phyloP scores from a whole-genome alignment of 35 echinoderm and acorn worm genomes.

The Acanthaster planci region DNA sequence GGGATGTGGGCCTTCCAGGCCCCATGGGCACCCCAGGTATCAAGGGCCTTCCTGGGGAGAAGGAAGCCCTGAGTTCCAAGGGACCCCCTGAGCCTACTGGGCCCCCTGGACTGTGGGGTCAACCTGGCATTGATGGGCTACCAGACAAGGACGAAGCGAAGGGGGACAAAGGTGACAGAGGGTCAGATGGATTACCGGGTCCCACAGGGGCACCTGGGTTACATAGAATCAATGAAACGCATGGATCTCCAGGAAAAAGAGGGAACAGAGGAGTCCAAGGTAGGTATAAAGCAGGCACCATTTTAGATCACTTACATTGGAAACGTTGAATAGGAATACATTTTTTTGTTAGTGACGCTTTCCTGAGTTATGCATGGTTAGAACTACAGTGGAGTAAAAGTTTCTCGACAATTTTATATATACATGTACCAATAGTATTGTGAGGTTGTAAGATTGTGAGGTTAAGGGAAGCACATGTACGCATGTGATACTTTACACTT shows the following conservation, averaged over 20 bases:
- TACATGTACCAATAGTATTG: too few species aligned
- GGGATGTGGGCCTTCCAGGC: neutral
- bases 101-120: neutral
- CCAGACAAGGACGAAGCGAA: neutral
- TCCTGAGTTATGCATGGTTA: too few species aligned
- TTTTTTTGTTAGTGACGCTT: too few species aligned
- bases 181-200: neutral
- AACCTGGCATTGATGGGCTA: neutral
- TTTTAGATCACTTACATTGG: too few species aligned
- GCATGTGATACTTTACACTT: too few species aligned
- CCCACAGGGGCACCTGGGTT: neutral
- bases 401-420: too few species aligned
- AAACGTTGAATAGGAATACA: too few species aligned
- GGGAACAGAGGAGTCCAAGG: neutral
- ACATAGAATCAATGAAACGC: neutral
- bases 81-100: neutral
- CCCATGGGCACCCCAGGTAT: conserved; percentile 20
- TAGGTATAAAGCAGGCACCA: neutral
- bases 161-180: neutral
- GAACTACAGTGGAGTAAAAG: too few species aligned
- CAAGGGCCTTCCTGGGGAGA: conserved; percentile 1
- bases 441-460: too few species aligned
- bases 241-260: conserved; percentile 2
- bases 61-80: neutral
- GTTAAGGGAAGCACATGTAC: too few species aligned